These are phyloP conservation scores for Heterochromis multidens DNA, from an alignment of 2,113 vertebrate genomes.

Conservation along the genomic window DNA sequence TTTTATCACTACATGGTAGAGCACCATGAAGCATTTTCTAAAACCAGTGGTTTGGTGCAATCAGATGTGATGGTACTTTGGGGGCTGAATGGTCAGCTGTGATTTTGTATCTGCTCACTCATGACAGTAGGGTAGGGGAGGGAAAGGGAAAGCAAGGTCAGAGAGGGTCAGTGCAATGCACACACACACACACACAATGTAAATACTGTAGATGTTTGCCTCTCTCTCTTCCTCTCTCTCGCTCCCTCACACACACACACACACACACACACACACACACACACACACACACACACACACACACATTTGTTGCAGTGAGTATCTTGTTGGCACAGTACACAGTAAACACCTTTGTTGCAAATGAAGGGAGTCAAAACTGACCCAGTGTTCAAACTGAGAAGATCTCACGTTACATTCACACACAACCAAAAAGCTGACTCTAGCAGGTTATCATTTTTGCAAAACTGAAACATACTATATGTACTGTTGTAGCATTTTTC, in stretches of 20 bases:
- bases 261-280: not conserved
- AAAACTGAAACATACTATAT: no score
- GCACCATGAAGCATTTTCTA: not conserved
- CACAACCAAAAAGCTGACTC: not conserved
- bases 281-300: not conserved
- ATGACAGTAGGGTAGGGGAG: slow-evolving; percentile 36
- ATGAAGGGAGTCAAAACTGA: not conserved
- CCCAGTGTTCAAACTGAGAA: not conserved
- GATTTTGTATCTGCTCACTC: slow-evolving; percentile 41
- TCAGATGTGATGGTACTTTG: slow-evolving; percentile 35
- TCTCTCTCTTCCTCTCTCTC: not conserved
- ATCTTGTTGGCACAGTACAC: slow-evolving; percentile 1
- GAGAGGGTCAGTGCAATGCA: slow-evolving; percentile 5
- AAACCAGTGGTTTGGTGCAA: slow-evolving; percentile 16
- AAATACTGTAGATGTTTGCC: not conserved
- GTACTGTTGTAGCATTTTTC: not conserved
- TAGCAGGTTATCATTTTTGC: not conserved
- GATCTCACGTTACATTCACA: not conserved
- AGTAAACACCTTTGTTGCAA: not conserved
- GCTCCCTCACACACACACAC: not conserved
- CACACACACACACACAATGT: not conserved
- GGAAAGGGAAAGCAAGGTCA: slow-evolving; percentile 37
- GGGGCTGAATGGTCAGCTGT: slow-evolving; percentile 32
- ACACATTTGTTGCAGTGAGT: not conserved
- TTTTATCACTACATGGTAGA: not conserved